Percentiles rank a stretch among this genome's conserved stretches.
Evolutionary conservation across 1,140 invertebrate species (phyloP).

Genomic region (Episyrphus balteatus): DNA sequence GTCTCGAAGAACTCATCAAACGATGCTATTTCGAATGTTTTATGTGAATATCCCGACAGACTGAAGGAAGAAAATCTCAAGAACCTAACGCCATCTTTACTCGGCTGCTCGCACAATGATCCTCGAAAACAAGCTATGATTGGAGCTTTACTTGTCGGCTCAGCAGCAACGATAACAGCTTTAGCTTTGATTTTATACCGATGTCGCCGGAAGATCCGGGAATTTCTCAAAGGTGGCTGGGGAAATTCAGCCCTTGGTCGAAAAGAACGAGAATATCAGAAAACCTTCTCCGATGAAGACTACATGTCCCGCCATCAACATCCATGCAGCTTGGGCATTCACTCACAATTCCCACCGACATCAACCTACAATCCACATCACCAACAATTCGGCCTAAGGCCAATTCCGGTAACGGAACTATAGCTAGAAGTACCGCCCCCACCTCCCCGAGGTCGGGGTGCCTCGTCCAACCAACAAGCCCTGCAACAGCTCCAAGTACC

Average conservation of each 20-base stretch:
- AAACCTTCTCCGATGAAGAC: constrained; percentile 75
- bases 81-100: constrained; percentile 56
- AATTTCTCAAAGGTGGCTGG: constrained; percentile 71
- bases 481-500: constrained; percentile 32
- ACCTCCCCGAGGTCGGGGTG: constrained; percentile 33
- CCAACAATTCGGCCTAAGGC: constrained; percentile 45
- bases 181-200: constrained; percentile 62
- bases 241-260: constrained; percentile 58
- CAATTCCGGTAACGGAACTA: constrained; percentile 82
- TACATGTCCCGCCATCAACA: constrained; percentile 56
- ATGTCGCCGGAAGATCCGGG: constrained; percentile 61
- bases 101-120: constrained; percentile 66
- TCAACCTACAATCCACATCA: constrained; percentile 16
- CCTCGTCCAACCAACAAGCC: constrained; percentile 10
- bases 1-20: constrained; percentile 57
- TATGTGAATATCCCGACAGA: constrained; percentile 60
- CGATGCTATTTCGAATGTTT: constrained; percentile 40
- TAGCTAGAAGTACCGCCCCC: constrained; percentile 62
- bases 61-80: constrained; percentile 56
- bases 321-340: constrained; percentile 43
- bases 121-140: constrained; percentile 66
- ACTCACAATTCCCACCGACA: constrained; percentile 41
- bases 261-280: constrained; percentile 79
- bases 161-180: constrained; percentile 53
- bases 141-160: constrained; percentile 55